Evolutionary conservation across 2,113 vertebrate genomes (phyloP).

Genomic region (Leptodactylus fuscus): DNA sequence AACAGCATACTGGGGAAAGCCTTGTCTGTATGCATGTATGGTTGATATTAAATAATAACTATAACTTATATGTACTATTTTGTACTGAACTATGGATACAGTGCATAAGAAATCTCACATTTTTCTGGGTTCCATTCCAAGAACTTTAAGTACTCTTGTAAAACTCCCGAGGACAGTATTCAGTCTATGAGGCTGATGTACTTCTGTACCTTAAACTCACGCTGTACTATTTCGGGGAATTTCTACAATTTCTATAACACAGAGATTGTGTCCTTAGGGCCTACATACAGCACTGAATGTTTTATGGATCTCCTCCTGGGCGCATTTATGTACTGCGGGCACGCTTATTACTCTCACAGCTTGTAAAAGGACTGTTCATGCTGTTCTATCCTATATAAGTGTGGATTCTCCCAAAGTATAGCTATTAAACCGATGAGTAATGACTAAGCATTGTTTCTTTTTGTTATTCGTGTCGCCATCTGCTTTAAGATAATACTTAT

Average conservation of each 20-base stretch:
- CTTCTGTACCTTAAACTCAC: background rate
- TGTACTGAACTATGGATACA: too few species aligned
- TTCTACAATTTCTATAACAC: background rate
- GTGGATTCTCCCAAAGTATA: background rate
- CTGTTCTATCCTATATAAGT: too few species aligned
- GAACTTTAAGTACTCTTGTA: background rate
- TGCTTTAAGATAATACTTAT: too few species aligned
- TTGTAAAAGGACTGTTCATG: background rate
- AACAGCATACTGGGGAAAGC: too few species aligned
- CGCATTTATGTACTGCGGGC: background rate
- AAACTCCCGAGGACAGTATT: background rate
- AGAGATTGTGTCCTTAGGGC: background rate
- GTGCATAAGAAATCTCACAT: too few species aligned
- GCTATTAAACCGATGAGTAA: background rate
- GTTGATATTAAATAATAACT: too few species aligned
- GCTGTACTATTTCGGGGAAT: background rate
- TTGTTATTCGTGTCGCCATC: too few species aligned
- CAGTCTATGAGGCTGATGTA: background rate
- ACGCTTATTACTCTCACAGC: background rate
- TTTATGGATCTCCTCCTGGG: background rate
- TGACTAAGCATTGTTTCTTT: too few species aligned
- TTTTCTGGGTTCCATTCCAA: background rate
- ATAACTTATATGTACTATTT: background rate
- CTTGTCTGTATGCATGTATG: background rate
- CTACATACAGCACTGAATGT: background rate